Base-by-base conservation (phyloP, 1,140 invertebrate species). In the Spodoptera litura region DNA sequence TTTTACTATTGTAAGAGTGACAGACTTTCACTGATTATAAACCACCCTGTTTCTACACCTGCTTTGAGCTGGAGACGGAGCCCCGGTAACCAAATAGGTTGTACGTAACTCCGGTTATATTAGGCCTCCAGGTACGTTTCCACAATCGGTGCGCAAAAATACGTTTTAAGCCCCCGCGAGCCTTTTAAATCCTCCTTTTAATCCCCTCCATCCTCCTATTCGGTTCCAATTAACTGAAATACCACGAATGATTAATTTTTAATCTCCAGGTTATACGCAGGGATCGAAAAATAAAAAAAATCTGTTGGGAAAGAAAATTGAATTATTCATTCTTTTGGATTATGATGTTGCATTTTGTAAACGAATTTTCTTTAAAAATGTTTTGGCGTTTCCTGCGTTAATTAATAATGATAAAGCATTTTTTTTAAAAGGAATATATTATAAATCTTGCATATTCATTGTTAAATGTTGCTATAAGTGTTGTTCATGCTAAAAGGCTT, bases 191-290 rank as follows among this genome's bases (percentile, higher is more conserved):
- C 71, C 71, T 35, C 20, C 25, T 13, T 49, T 59, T 55, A 31
- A 68, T 52, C 75, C 52, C 27, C 58, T 66, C 15, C 55, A 71
- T 70, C 52, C 76, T 53, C 55, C 70, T 58, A 71, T 78, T 61
- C 55, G 9, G 55, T 68, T 79, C 64, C 71, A 79, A 79, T 79
- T 79, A 79, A 44, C 38, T 8, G 44, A 68, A 79, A 78, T 70
- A 49, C 53, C 72, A 4, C 52, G 59, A 64, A 56, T 64, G 73
- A 74, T 75, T 66, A 75, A 75, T 79, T 79, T 79, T 75, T 75
- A 75, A 79, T 79, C 78, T 75, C 11, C 15, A 61, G n/a, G 38
- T 49, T 44, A 59, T 31, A 13, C 27, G 27, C n/a, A 12, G 52
- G 31, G 70, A 56, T 70, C 38, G 38, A 10, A 10, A 71, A 71